Conservation (phyloP, 92 coral and sea anemone genomes). For the Meandrina meandrites region DNA sequence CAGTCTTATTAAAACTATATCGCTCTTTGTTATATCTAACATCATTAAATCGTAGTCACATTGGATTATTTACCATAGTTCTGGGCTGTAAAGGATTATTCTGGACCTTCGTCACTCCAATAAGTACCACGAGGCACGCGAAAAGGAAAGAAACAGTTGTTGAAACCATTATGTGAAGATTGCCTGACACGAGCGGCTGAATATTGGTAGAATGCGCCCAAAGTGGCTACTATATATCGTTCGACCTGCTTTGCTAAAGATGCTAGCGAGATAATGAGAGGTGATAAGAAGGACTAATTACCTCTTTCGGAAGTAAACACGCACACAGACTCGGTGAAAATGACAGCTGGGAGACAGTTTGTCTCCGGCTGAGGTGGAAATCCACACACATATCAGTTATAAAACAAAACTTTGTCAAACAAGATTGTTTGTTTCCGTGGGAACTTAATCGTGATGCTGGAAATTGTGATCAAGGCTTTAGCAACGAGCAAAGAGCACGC, state of each 20-base stretch:
- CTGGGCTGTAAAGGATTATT: background rate
- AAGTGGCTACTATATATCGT: background rate
- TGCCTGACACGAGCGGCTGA: background rate
- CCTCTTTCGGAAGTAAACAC: background rate
- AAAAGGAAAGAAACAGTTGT: background rate
- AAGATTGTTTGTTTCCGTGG: background rate
- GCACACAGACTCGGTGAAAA: background rate
- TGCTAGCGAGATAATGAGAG: background rate
- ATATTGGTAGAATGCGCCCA: background rate
- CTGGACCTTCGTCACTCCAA: background rate
- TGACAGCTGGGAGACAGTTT: background rate
- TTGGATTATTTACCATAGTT: background rate
- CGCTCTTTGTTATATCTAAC: background rate
- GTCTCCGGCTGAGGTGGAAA: background rate
- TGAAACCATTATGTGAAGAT: background rate
- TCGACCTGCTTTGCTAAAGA: too few species aligned
- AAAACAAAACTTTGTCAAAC: background rate
- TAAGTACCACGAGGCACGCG: background rate
- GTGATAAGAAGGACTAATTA: background rate
- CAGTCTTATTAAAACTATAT: background rate
- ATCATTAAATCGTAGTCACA: background rate
- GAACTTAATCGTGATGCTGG: background rate
- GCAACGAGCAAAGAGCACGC: background rate
- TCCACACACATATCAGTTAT: background rate
- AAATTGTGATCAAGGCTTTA: background rate